A percentile compares a stretch with the other conserved stretches of the same genome.
phyloP scores from a whole-genome alignment of 92 coral and sea anemone genomes.

The Zoanthus sociatus region DNA sequence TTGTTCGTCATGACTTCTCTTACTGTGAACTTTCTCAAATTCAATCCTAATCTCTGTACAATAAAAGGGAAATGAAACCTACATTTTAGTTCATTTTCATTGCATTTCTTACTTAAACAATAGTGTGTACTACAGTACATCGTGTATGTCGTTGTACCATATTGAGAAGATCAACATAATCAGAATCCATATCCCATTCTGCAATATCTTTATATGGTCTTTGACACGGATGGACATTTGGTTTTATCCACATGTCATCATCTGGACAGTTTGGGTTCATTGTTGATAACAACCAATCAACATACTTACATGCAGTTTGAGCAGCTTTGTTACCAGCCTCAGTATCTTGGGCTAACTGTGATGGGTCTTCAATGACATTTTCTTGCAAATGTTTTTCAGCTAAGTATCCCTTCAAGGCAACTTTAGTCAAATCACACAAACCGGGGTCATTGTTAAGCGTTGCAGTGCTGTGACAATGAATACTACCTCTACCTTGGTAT shows the following conservation, averaged over 20 bases:
- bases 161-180: conserved; percentile 57
- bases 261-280: conserved; percentile 76
- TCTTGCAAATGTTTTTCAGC: conserved; percentile 34
- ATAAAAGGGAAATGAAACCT: conserved; percentile 58
- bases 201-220: not conserved
- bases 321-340: conserved; percentile 67
- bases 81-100: conserved; percentile 50
- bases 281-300: conserved; percentile 71
- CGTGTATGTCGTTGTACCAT: conserved; percentile 55
- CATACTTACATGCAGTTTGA: conserved; percentile 67
- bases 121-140: conserved; percentile 55
- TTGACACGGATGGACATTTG: conserved; percentile 3
- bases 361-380: conserved; percentile 28
- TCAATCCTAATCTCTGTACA: conserved; percentile 30
- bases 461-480: conserved; percentile 50
- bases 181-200: conserved; percentile 35
- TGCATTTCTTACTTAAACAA: conserved; percentile 38
- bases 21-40: conserved; percentile 59
- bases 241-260: conserved; percentile 66
- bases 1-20: conserved; percentile 27
- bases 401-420: conserved; percentile 66
- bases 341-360: conserved; percentile 48
- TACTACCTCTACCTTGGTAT: conserved; percentile 45
- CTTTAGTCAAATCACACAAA: conserved; percentile 60
- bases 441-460: conserved; percentile 72